These are phyloP conservation scores for Leptinotarsa defecta DNA, from an alignment of 1,140 invertebrate species.

Conservation along the genomic window DNA sequence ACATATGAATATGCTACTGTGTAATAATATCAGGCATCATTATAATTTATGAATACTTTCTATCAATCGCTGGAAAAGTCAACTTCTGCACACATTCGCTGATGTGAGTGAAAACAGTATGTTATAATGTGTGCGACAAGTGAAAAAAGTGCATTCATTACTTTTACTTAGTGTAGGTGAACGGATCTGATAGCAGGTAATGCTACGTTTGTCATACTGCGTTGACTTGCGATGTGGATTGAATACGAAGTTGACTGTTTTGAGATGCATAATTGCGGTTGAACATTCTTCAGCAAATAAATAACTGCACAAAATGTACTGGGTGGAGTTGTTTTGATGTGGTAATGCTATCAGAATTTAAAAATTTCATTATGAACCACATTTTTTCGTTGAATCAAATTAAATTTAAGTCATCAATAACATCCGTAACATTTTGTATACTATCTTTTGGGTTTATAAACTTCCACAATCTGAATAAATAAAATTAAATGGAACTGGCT, in stretches of 20 bases:
- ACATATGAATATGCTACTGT: neutral
- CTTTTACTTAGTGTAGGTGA: constrained; percentile 4
- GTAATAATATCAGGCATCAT: neutral
- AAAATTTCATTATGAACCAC: no score
- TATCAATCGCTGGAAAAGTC: neutral
- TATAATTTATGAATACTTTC: constrained; percentile 4
- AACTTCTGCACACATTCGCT: neutral
- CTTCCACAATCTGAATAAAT: no score
- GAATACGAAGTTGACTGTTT: neutral
- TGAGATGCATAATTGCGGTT: neutral
- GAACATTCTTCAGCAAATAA: neutral
- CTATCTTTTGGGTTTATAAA: no score
- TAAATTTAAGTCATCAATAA: no score
- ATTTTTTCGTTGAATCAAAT: no score
- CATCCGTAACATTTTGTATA: no score
- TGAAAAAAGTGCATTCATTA: constrained; percentile 6
- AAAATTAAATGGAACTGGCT: no score
- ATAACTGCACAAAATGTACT: neutral
- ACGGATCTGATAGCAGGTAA: neutral
- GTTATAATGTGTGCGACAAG: neutral
- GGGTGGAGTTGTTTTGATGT: neutral
- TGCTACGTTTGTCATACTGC: neutral
- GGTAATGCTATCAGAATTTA: no score
- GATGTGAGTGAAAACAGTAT: neutral
- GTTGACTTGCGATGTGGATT: neutral